Evolutionary conservation across 1,140 invertebrate species (phyloP).

Genomic region (Elysia chlorotica): DNA sequence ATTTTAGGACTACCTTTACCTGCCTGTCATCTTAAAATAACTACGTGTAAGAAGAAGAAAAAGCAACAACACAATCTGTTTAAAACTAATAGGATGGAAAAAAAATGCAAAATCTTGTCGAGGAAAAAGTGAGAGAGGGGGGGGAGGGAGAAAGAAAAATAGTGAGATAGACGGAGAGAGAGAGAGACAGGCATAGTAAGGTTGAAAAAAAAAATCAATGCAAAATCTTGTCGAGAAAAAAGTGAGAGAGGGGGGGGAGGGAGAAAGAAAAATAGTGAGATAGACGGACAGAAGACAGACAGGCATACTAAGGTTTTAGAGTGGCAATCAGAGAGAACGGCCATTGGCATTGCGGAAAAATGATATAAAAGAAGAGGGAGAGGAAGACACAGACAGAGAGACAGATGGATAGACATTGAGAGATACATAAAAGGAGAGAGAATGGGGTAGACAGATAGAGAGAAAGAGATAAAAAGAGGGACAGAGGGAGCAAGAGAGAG

Average conservation of each 20-base stretch:
- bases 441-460: neutral
- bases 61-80: too few relatives aligned
- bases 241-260: neutral
- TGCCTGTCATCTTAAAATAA: too few relatives aligned
- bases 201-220: neutral
- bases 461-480: too few relatives aligned
- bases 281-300: neutral
- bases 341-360: neutral
- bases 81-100: too few relatives aligned
- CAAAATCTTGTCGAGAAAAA: neutral
- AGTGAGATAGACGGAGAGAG: neutral
- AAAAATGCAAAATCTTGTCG: neutral
- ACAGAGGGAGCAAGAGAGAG: too few relatives aligned
- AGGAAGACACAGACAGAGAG: neutral
- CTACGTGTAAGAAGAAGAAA: too few relatives aligned
- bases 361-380: neutral
- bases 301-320: neutral
- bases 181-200: neutral
- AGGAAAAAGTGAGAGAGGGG: neutral
- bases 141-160: neutral
- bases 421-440: neutral
- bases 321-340: neutral
- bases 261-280: slow-evolving; percentile 10
- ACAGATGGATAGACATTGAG: neutral
- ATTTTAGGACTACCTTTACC: too few relatives aligned